Percentiles rank a stretch among this genome's conserved stretches.
Evolutionary conservation across 2,113 vertebrate species (phyloP).

Genomic region (Myocastor coypus): DNA sequence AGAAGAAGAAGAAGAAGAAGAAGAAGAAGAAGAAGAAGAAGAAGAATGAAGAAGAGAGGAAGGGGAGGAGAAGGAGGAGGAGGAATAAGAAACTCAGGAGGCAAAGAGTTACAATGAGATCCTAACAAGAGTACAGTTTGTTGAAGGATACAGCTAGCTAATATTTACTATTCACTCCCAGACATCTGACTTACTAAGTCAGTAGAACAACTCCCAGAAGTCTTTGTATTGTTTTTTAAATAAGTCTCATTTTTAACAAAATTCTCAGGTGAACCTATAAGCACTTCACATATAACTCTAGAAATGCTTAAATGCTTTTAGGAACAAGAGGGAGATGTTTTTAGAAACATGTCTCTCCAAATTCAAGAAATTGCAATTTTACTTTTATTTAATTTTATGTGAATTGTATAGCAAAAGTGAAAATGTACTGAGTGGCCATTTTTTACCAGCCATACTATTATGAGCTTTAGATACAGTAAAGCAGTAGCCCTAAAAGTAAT

Average conservation of each 20-base stretch:
- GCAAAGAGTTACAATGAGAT: not conserved
- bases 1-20: too few species aligned
- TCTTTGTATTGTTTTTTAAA: not conserved
- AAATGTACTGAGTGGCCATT: not conserved
- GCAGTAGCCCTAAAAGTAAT: not conserved
- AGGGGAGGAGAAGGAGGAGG: too few species aligned
- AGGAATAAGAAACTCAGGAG: not conserved
- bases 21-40: too few species aligned
- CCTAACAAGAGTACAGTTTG: not conserved
- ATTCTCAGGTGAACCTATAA: not conserved
- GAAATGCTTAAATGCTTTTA: not conserved
- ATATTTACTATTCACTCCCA: not conserved
- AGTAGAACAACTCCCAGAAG: not conserved
- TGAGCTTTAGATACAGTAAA: not conserved
- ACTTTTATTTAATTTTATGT: constrained; percentile 31
- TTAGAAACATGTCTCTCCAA: not conserved
- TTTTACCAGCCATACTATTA: not conserved
- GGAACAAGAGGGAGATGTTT: not conserved
- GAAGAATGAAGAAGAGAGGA: too few species aligned
- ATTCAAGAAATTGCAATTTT: not conserved
- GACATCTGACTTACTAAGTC: not conserved
- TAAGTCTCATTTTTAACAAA: not conserved
- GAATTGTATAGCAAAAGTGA: constrained; percentile 15
- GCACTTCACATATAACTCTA: not conserved
- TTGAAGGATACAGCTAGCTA: not conserved